Evolutionary conservation across 2,888 invertebrate species (phyloP), one percentile per base, ranked within the genome.

Genomic region (Dendrolimus pini): DNA sequence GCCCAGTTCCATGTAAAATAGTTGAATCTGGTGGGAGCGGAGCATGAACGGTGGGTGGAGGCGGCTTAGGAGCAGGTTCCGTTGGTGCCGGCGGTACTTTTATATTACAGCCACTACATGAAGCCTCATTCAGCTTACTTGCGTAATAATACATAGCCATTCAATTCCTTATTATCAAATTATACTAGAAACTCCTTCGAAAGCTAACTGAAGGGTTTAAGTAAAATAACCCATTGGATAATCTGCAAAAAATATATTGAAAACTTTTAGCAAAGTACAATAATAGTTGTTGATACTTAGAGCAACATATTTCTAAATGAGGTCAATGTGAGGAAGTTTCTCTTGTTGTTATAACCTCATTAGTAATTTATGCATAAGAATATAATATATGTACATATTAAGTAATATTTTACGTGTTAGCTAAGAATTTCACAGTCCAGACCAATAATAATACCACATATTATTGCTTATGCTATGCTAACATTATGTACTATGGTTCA

Each of bases 141-240:
- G 93, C 94, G 91, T 93, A 94, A 81, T 93, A 94, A 91, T 94
- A 94, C 93, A 94, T 93, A 89, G 93, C 93, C 91, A 91, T 91
- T 85, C 85, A 90, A 83, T 82, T 82, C 78, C 78, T 67, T 65
- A 71, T 71, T 68, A 64, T 65, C 71, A 69, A 72, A 67, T 77
- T 68, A 69, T 59, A 63, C 67, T 75, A 74, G 61, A 57, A 55
- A 71, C 77, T 74, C 72, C 71, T 61, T 65, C 55, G 58, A 71
- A 76, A 79, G 74, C 75, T 70, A 57, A 60, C 58, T 65, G 63
- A 63, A 65, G 65, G 63, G 59, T 68, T 72, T 72, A 76, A 59
- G 58, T 71, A 65, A 70, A 70, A 66, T 70, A 72, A 70, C 71
- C 79, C 83, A 83, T 83, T 72, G 66, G 68, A 68, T 58, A 61